Evolutionary conservation across 64 coral and sea anemone species (phyloP).

Genomic region (Stylophora pistillata): DNA sequence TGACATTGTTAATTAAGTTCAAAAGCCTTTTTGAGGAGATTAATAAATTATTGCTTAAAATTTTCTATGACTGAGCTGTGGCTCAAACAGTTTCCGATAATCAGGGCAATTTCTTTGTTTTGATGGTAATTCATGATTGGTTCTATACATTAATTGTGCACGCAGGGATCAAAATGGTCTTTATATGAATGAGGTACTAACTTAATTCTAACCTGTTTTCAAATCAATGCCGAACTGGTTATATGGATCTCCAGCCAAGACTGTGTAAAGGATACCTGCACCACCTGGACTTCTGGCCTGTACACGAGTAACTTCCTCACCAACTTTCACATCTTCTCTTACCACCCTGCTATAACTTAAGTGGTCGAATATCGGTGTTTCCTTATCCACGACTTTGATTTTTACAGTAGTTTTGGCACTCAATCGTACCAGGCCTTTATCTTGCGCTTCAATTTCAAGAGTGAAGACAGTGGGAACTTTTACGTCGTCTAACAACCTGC

Average conservation of each 20-base stretch:
- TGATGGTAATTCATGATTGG: too few species aligned
- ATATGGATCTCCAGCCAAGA: constrained; percentile 71
- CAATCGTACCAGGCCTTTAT: constrained; percentile 51
- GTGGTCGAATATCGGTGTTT: constrained; percentile 87
- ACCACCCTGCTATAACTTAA: constrained; percentile 56
- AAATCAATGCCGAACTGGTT: constrained; percentile 89
- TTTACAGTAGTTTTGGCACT: constrained; percentile 56
- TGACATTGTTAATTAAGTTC: too few species aligned
- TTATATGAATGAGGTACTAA: too few species aligned
- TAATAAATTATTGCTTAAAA: too few species aligned
- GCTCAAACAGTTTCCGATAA: too few species aligned
- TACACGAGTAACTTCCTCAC: constrained; percentile 38
- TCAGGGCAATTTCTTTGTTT: too few species aligned
- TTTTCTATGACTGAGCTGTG: too few species aligned
- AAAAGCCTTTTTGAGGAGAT: too few species aligned
- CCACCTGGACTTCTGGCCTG: constrained; percentile 80
- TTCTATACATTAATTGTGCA: too few species aligned
- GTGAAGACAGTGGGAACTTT: constrained; percentile 60
- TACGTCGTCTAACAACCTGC: constrained; percentile 45
- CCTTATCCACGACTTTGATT: constrained; percentile 86
- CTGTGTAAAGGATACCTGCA: constrained; percentile 65
- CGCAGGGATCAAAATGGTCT: too few species aligned
- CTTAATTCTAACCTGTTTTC: constrained; percentile 61
- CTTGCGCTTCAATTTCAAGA: constrained; percentile 71
- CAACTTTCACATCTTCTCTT: constrained; percentile 53